Base-by-base conservation (phyloP, 2,888 invertebrate species). In the Hyppa rectilinea region DNA sequence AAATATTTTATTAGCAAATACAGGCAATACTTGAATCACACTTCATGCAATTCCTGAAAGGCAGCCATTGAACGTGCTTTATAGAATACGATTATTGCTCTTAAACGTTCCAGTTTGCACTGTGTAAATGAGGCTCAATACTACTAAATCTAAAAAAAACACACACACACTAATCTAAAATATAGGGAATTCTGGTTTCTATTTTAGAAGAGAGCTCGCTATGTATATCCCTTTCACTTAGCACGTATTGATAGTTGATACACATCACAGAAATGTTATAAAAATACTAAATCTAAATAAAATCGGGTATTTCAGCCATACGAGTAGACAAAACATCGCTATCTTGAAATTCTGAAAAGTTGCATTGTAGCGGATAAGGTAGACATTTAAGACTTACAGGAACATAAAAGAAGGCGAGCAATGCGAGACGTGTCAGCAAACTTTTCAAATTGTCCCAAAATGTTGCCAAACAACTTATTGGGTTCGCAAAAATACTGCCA, bases 401-500 rank as follows among this genome's bases (percentile, higher is more conserved):
- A 67, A 71, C 62, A 78, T 70, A 65, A 78, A 81, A 68, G 59
- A 52, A 67, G 43, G 36, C 52, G 56, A 50, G 45, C 40, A 53
- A 34, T 29, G 31, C 59, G 66, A 59, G 60, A 53, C 43, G 63
- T 76, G 70, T 59, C 72, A 80, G 66, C 70, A 73, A 81, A 83
- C 77, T 83, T 80, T 80, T 71, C 26, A 77, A 81, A 83, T 74
- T 79, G 74, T 62, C 61, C 55, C 65, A 65, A 75, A 75, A 59
- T 55, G 61, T 71, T 60, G 65, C 64, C 74, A 73, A 73, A 73
- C 71, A 71, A 75, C 75, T 83, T 77, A 65, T 71, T 73, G 40
- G 47, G 63, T 74, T 40, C 55, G 55, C 66, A 73, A 77, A 83
- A 80, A 80, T 78, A 80, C 67, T 68, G 68, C 63, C 72, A 80